Percentiles rank a stretch among this genome's conserved stretches.
These are phyloP conservation scores for Poeciliopsis gracilis DNA, from an alignment of 2,797 vertebrate species.

Conservation along the genomic window DNA sequence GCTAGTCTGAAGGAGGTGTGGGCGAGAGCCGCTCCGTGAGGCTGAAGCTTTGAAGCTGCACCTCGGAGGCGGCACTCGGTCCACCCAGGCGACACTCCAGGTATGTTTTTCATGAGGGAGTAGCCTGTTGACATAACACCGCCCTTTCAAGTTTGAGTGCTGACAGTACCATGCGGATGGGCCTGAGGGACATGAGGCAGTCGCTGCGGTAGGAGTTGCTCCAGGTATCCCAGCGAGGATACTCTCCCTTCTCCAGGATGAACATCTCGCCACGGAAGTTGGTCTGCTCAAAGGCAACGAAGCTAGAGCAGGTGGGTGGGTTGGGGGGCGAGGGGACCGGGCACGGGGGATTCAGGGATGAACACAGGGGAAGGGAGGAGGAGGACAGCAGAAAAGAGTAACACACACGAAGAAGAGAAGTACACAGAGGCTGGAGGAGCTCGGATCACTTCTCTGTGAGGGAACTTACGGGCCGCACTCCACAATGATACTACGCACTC, in stretches of 20 bases:
- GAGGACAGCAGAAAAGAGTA: neutral
- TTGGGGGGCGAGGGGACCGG: neutral
- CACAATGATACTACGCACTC: slow-evolving; percentile 92
- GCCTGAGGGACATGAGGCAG: slow-evolving; percentile 94
- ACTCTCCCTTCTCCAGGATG: slow-evolving; percentile 96
- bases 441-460: slow-evolving; percentile 15
- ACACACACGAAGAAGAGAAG: neutral
- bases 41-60: too few relatives aligned
- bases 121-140: too few relatives aligned
- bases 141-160: neutral
- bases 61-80: too few relatives aligned
- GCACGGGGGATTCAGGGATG: neutral
- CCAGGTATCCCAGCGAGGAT: slow-evolving; percentile 98
- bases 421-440: neutral
- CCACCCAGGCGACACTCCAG: too few relatives aligned
- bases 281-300: slow-evolving; percentile 94
- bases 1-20: too few relatives aligned
- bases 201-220: slow-evolving; percentile 96
- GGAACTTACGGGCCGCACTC: slow-evolving; percentile 93
- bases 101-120: too few relatives aligned
- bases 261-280: slow-evolving; percentile 98
- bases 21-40: too few relatives aligned
- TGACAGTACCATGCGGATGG: slow-evolving; percentile 87
- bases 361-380: neutral
- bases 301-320: slow-evolving; percentile 79